Percentiles rank a stretch among this genome's conserved stretches.
Evolutionary conservation across 2,113 vertebrate species (phyloP).

Genomic region (Casuarius casuarius): DNA sequence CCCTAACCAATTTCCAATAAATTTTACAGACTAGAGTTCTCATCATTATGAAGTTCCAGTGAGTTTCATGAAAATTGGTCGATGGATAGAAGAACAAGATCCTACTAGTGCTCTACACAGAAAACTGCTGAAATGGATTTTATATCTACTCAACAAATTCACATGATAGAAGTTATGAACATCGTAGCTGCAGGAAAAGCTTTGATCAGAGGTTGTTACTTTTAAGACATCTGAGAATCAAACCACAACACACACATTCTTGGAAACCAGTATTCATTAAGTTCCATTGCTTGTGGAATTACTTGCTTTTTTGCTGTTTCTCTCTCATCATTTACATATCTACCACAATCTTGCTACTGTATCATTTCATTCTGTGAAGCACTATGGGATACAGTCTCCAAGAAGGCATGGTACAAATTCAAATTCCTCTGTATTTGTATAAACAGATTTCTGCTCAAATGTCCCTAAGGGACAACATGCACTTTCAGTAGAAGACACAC

Average conservation of each 20-base stretch:
- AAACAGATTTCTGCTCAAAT: slow-evolving; percentile 4
- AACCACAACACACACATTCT: slow-evolving; percentile 6
- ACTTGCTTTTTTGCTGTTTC: background rate
- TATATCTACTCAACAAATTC: background rate
- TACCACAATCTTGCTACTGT: background rate
- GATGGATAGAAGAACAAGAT: background rate
- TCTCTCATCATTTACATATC: slow-evolving; percentile 5
- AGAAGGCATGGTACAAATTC: slow-evolving; percentile 10
- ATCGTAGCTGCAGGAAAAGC: background rate
- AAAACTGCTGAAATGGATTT: background rate
- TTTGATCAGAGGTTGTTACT: slow-evolving; percentile 30
- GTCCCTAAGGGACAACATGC: background rate
- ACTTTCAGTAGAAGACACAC: slow-evolving; percentile 1
- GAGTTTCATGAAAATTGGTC: background rate
- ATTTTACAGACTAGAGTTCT: background rate
- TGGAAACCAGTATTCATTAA: background rate
- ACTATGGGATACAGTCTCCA: background rate
- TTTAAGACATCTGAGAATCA: slow-evolving; percentile 20
- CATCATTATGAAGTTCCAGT: background rate
- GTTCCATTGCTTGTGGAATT: background rate
- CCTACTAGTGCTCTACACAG: rapidly evolving
- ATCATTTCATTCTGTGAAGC: background rate
- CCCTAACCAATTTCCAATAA: background rate
- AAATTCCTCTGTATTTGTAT: slow-evolving; percentile 7
- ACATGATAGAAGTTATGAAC: background rate